Conservation (phyloP, 2,797 vertebrate genomes). For the Botia almorhae region DNA sequence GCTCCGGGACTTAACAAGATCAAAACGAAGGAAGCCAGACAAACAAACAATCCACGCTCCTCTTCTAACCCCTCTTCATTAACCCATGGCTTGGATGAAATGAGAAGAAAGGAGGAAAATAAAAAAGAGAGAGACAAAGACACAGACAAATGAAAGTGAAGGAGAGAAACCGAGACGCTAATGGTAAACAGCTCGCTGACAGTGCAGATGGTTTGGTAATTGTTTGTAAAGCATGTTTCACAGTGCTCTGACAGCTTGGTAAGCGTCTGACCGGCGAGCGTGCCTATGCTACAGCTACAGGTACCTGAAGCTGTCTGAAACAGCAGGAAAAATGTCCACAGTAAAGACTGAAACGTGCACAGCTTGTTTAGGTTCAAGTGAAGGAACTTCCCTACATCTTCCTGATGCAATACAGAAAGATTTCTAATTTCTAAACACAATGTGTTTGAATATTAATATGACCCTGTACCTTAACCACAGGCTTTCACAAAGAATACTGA, state of each 20-base stretch:
- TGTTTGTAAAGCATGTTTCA: constrained; percentile 75
- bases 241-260: constrained; percentile 72
- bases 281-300: constrained; percentile 56
- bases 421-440: not conserved
- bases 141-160: not conserved
- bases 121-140: not conserved
- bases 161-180: constrained; percentile 52
- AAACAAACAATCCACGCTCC: constrained; percentile 27
- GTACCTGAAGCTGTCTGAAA: constrained; percentile 62
- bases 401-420: not conserved
- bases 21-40: constrained; percentile 42
- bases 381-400: constrained; percentile 25
- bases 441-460: not conserved
- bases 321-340: constrained; percentile 41
- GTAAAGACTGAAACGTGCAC: not conserved
- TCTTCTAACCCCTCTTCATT: constrained; percentile 55
- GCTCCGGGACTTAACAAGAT: constrained; percentile 41
- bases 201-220: constrained; percentile 79
- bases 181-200: constrained; percentile 66
- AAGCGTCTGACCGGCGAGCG: constrained; percentile 56
- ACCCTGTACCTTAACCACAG: not conserved
- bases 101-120: constrained; percentile 28
- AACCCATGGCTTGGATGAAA: constrained; percentile 49
- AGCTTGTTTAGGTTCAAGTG: constrained; percentile 35
- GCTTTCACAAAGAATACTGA: constrained; percentile 12